Evolutionary conservation across 1,140 invertebrate species (phyloP).

Genomic region (Heliothis virescens): DNA sequence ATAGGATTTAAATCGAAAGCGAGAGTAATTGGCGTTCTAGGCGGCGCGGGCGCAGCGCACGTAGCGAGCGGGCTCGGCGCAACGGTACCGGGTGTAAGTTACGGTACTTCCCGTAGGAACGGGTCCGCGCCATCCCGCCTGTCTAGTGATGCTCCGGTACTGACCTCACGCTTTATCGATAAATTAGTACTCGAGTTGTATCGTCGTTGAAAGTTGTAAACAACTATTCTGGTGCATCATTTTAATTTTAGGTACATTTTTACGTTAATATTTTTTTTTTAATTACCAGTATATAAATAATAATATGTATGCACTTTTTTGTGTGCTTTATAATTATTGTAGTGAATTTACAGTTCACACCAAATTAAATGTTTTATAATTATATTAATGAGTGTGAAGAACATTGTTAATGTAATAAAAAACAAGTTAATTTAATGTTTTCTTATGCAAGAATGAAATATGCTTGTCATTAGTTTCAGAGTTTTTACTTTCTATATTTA

Average conservation of each 20-base stretch:
- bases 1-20: slow-evolving; percentile 75
- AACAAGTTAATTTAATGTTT: slow-evolving; percentile 10
- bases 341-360: neutral
- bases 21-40: slow-evolving; percentile 79
- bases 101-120: slow-evolving; percentile 58
- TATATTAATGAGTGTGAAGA: slow-evolving; percentile 18
- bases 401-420: slow-evolving; percentile 11
- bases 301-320: neutral
- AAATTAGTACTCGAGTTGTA: neutral
- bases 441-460: slow-evolving; percentile 6
- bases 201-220: neutral
- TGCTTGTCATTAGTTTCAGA: slow-evolving; percentile 17
- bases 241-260: no score
- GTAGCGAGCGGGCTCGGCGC: slow-evolving; percentile 52
- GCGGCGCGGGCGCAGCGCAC: slow-evolving; percentile 61
- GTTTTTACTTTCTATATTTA: slow-evolving; percentile 13
- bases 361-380: neutral
- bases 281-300: neutral
- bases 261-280: no score
- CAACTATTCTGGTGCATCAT: no score
- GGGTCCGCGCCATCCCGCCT: slow-evolving; percentile 19
- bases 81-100: slow-evolving; percentile 75
- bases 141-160: slow-evolving; percentile 24
- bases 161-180: slow-evolving; percentile 7
- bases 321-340: neutral